Base-by-base conservation (phyloP, 1,140 invertebrate genomes). In the Anastrepha ludens region DNA sequence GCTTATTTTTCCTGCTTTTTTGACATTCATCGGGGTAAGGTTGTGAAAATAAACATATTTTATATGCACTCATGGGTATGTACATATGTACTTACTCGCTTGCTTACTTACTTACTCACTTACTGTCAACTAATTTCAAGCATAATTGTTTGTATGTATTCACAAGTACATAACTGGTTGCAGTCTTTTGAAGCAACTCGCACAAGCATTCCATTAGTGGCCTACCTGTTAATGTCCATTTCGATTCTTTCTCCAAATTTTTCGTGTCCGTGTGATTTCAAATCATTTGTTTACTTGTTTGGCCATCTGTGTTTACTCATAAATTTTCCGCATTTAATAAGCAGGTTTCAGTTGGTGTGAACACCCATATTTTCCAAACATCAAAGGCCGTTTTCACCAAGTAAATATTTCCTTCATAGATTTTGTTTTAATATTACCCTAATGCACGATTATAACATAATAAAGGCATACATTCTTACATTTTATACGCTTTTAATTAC, bases 321-420 rank as follows among this genome's bases (percentile, higher is more conserved):
- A 74, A 47, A 44, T 74, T 47, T 74, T 74, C 70, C 17, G 41
- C 39, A 74, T 74, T 74, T 74, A 47, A 47, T 74, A 74, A 74
- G 44, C 44, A 47, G 13, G 29, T 70, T 70, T 70, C 65, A 44
- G 39, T 70, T 39, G 29, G 39, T 74, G 70, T 50, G 70, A 74
- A 74, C 70, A 47, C 70, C 44, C 70, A 74, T 74, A 74, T 47
- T 74, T 50, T 74, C 13, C 44, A 41, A 74, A 74, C 70, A 74
- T 74, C 70, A 74, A 74, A 74, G 29, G 44, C 70, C 70, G 47
- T 47, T 44, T 50, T 13, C 39, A 47, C 17, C 15, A 74, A 74
- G 47, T 74, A 41, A 39, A 20, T 41, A 47, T 74, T 74, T 47
- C n/a, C 6, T 47, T 74, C 29, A 29, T n/a, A n/a, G 44, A 47